Evolutionary conservation across 2,113 vertebrate species (phyloP), one percentile per base, ranked within the genome.

Genomic region (Muscicapa adusta): DNA sequence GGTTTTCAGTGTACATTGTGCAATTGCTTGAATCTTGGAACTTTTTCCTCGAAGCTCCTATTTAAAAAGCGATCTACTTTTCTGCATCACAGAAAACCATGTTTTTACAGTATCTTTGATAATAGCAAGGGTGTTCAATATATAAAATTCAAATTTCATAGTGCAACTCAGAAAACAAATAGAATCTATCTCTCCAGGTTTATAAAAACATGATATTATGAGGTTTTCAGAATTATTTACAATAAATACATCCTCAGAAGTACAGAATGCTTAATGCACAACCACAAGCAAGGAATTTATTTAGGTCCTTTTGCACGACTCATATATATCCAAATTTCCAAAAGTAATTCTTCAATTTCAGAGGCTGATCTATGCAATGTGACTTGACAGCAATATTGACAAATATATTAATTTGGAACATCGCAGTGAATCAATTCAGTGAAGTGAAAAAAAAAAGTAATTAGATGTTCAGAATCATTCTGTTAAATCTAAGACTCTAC

Each of bases 401-500:
- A 91, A 88, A 78, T 57, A 81, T 25, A 85, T 82, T 91, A 78
- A 89, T 93, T 54, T 80, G 65, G 58, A 93, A 75, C n/a, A 84
- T 68, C 45, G 45, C 12, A 56, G 50, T n/a, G 45, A 72, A 20
- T 45, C 19, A 81, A 72, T 71, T 45, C 9, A 6, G 29, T 76
- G 89, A 94, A 66, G 61, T 73, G 42, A 61, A 91, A 93, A 94
- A 87, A 87, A 68, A 68, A 86, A 54, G 50, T 61, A 92, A 95
- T 79, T 60, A 89, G 24, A 75, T 42, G 42, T 73, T 79, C 70
- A 56, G 57, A 48, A 89, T 50, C 85, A 74, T 25, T 74, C 42
- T 57, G 19, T 65, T 91, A 85, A 87, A 91, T 26, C 23, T 81
- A 91, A 84, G 51, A 23, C 4, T 85, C 36, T 23, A 66, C 1